Conservation (phyloP, 2,797 vertebrate genomes). For the Thaleichthys pacificus region DNA sequence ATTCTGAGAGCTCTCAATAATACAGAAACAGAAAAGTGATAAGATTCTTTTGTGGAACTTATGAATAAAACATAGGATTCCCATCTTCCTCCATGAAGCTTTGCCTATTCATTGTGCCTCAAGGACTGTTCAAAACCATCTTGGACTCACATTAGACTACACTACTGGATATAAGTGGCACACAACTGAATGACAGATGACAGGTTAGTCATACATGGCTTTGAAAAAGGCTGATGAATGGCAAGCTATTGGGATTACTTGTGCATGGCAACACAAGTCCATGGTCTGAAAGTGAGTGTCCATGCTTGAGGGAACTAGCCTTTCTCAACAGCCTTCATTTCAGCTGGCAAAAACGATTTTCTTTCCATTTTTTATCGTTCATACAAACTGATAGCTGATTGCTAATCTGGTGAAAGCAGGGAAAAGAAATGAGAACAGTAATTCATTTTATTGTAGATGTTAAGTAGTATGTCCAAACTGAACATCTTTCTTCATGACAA, state of each 20-base stretch:
- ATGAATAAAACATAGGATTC: conserved; percentile 7
- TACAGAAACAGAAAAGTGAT: conserved; percentile 11
- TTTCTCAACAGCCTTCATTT: no score
- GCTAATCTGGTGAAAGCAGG: no score
- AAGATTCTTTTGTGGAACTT: not conserved
- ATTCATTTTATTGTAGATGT: conserved; percentile 6
- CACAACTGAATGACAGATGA: not conserved
- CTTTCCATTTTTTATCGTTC: not conserved
- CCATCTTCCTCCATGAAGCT: not conserved
- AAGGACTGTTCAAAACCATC: not conserved
- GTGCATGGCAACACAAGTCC: not conserved
- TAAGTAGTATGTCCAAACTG: not conserved
- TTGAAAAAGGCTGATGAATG: not conserved
- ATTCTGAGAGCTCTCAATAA: not conserved
- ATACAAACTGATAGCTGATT: not conserved
- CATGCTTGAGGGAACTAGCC: no score
- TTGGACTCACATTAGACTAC: not conserved
- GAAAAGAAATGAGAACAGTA: not conserved
- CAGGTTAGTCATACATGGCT: conserved; percentile 4
- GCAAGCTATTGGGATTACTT: not conserved
- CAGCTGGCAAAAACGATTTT: no score
- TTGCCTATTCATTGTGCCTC: not conserved
- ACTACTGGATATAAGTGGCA: conserved; percentile 7
- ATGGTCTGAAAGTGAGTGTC: not conserved
- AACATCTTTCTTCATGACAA: not conserved